Evolutionary conservation across 2,113 vertebrate species (phyloP).

Genomic region (Synchiropus splendidus): DNA sequence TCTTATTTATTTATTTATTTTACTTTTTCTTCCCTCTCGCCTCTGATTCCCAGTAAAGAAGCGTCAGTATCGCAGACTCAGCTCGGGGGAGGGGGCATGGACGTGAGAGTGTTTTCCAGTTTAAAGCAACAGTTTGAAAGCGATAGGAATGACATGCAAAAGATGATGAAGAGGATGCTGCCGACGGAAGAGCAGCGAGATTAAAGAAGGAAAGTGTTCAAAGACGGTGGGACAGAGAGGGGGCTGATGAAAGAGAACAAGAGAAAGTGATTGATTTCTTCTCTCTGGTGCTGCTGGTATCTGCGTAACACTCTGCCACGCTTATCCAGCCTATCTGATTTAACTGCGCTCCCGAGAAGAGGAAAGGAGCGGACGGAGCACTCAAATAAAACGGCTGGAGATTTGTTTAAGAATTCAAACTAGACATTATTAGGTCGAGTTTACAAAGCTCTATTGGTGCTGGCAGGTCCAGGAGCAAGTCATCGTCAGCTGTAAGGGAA

Average conservation of each 20-base stretch:
- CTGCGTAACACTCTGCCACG: slow-evolving; percentile 30
- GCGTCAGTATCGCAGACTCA: not conserved
- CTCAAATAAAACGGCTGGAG: too few species aligned
- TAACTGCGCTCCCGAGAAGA: slow-evolving; percentile 17
- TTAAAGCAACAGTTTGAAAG: slow-evolving; percentile 31
- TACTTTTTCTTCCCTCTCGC: slow-evolving; percentile 22
- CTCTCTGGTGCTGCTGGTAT: slow-evolving; percentile 36
- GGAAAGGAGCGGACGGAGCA: slow-evolving; percentile 18
- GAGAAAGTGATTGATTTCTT: slow-evolving; percentile 48
- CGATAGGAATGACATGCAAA: slow-evolving; percentile 31
- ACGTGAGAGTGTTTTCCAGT: not conserved
- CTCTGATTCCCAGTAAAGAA: slow-evolving; percentile 18
- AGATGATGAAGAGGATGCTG: slow-evolving; percentile 37
- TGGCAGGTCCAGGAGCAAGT: too few species aligned
- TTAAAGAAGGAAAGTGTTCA: slow-evolving; percentile 18
- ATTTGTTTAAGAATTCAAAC: too few species aligned
- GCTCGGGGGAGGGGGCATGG: slow-evolving; percentile 1
- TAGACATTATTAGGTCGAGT: too few species aligned
- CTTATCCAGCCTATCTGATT: slow-evolving; percentile 41
- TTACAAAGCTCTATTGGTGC: too few species aligned
- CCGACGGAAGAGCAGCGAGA: slow-evolving; percentile 26
- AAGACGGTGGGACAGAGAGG: slow-evolving; percentile 10
- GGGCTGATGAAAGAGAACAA: slow-evolving; percentile 34
- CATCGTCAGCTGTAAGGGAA: slow-evolving; percentile 8
- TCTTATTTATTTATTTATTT: slow-evolving; percentile 36